Base-by-base conservation (phyloP, 2,797 vertebrate genomes). In the Scolopax bukidnonensis region DNA sequence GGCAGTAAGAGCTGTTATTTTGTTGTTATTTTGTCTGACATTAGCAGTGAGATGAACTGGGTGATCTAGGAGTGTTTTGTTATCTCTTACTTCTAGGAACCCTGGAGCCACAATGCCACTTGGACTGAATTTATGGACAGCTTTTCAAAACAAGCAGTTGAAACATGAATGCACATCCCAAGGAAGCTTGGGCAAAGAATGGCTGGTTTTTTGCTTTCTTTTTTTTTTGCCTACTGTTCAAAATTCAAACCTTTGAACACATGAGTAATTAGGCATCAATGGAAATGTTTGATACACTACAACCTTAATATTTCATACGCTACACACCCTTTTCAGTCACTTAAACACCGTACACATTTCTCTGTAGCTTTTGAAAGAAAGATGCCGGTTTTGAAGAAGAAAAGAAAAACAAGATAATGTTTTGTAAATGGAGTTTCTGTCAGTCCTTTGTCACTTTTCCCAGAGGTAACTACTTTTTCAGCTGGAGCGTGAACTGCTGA, bases 31-130 rank as follows among this genome's bases (percentile, higher is more conserved):
- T 91, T 95, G 93, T 96, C 95, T 96, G 93, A 93, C 93, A 94
- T 91, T 94, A 95, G 64, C 94, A 95, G 41, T 11, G 88, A 91
- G 95, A 95, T 95, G 93, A 94, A 95, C 88, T 53, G 85, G 71
- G 75, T 94, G 86, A 96, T 93, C 94, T 95, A 93, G 53, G 90
- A 93, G 84, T 95, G 89, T 90, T 95, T 95, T 97, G 86, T 85
- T 96, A 95, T 96, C 95, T 96, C 96, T 95, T 95, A 96, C 94
- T 97, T 97, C 96, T 95, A 96, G 95, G 96, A 96, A 96, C 65
- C 71, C 88, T 71, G 84, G 83, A 95, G 92, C 95, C 94, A 93
- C 95, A 96, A 95, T 89, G 93, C 81, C 88, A 90, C 90, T 96
- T 87, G 80, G 93, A 83, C 64, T 4, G 25, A 82, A 83, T 94